These are phyloP conservation scores for Sympetrum striolatum DNA, from an alignment of 2,888 invertebrate genomes.

Conservation along the genomic window DNA sequence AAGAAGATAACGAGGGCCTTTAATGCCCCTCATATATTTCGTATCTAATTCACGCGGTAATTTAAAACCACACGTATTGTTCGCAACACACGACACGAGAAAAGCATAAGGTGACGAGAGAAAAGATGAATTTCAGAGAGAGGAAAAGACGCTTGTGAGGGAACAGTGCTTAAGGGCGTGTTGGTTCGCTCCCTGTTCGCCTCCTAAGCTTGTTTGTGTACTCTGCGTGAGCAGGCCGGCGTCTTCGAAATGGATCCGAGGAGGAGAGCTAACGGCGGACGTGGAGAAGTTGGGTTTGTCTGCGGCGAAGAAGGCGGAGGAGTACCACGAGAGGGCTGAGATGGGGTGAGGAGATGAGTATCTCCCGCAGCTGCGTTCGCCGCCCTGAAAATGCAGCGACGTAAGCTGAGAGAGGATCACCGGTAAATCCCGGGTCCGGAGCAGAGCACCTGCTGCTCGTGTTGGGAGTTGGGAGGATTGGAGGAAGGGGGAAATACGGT, in stretches of 20 bases:
- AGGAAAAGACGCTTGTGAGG: neutral
- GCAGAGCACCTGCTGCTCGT: conserved; percentile 36
- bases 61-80: too few species aligned
- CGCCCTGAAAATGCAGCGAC: conserved; percentile 33
- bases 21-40: too few species aligned
- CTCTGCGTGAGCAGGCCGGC: conserved; percentile 19
- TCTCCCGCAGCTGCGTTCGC: conserved; percentile 34
- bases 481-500: neutral
- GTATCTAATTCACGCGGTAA: too few species aligned
- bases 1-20: too few species aligned
- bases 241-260: conserved; percentile 31
- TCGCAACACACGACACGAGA: too few species aligned
- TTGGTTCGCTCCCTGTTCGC: neutral
- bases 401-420: conserved; percentile 40
- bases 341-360: conserved; percentile 9
- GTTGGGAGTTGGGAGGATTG: neutral
- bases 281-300: neutral
- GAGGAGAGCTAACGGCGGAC: neutral
- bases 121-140: neutral
- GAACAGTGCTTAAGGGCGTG: conserved; percentile 24
- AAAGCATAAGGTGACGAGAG: neutral
- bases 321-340: neutral
- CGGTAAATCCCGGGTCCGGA: conserved; percentile 36
- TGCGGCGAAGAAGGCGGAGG: neutral
- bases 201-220: conserved; percentile 36